A percentile compares a stretch with the other conserved stretches of the same genome.
phyloP scores from a whole-genome alignment of 2,113 vertebrate genomes.

The Cinclus mexicanus region DNA sequence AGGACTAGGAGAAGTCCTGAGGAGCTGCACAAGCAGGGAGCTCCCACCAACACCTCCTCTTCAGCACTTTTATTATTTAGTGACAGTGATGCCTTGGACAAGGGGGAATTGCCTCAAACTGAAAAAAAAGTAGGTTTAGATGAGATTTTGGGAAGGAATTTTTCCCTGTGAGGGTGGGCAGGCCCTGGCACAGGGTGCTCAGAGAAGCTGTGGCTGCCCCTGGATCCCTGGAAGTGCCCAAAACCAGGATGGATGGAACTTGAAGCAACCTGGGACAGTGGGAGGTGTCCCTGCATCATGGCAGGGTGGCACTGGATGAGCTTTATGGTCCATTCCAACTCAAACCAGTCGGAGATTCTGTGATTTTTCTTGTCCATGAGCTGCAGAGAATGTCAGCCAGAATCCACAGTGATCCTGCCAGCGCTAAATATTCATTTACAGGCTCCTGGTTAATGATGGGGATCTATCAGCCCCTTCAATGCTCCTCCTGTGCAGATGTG shows the following conservation, averaged over 20 bases:
- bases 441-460: fast-evolving
- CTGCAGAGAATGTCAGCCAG: neutral
- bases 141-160: neutral
- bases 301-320: neutral
- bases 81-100: neutral
- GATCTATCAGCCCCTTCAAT: neutral
- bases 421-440: neutral
- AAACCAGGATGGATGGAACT: neutral
- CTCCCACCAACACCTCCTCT: neutral
- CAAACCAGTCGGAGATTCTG: neutral
- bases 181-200: neutral
- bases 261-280: neutral
- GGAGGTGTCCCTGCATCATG: neutral
- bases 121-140: fast-evolving
- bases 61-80: neutral
- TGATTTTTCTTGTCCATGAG: neutral
- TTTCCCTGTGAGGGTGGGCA: neutral
- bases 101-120: too few species aligned
- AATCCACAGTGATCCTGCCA: neutral
- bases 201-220: neutral
- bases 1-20: neutral
- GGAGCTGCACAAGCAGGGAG: neutral
- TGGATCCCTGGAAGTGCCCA: neutral
- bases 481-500: neutral
- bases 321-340: neutral